Evolutionary conservation across 2,797 vertebrate species (phyloP).

Genomic region (Mionectes olivaceus): DNA sequence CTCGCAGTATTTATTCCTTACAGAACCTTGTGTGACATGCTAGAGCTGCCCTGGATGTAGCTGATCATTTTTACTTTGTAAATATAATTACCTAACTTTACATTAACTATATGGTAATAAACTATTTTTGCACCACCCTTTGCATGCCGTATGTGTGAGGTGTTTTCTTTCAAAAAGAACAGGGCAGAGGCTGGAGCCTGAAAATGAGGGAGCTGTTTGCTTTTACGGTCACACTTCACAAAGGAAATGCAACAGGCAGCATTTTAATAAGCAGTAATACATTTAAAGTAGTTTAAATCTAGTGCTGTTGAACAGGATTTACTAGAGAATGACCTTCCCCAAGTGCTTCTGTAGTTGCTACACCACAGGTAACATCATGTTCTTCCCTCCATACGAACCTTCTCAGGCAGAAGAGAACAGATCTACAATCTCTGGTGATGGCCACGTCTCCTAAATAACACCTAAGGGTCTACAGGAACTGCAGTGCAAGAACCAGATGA

Average conservation of each 20-base stretch:
- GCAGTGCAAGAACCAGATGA: background rate
- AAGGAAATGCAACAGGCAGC: background rate
- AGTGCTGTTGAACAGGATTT: background rate
- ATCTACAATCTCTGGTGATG: background rate
- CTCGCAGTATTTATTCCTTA: conserved; percentile 78
- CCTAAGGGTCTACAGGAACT: background rate
- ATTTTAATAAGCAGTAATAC: background rate
- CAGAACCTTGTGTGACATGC: conserved; percentile 59
- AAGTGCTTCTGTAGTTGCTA: background rate
- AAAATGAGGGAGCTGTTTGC: background rate
- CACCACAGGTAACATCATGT: accelerated
- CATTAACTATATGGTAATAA: conserved; percentile 82
- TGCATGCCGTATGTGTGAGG: background rate
- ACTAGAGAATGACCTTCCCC: background rate
- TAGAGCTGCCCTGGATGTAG: conserved; percentile 76
- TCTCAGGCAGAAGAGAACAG: background rate
- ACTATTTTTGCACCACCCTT: conserved; percentile 85
- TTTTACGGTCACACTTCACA: background rate
- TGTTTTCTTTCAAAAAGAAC: conserved; percentile 22
- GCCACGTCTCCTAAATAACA: background rate
- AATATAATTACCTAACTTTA: conserved; percentile 81
- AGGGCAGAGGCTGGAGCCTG: background rate
- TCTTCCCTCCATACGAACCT: background rate
- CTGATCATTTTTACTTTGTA: conserved; percentile 81
- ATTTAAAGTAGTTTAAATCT: background rate